Evolutionary conservation across 2,888 invertebrate genomes (phyloP).

Genomic region (Clepsis dumicolana): DNA sequence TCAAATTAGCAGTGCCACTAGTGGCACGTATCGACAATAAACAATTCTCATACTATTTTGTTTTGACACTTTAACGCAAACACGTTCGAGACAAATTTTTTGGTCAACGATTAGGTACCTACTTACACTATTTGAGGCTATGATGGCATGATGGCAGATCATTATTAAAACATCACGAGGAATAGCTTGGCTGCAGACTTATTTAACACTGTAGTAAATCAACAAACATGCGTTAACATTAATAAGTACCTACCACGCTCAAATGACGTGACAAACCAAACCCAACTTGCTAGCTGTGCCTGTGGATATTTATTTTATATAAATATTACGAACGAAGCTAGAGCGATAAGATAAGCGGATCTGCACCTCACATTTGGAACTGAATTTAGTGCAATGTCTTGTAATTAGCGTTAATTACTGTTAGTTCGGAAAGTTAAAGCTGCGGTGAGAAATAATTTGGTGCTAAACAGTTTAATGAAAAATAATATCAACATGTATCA

Average conservation of each 20-base stretch:
- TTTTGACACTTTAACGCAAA: too few relatives aligned
- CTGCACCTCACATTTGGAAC: conserved; percentile 6
- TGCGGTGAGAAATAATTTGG: background rate
- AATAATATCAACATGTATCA: conserved; percentile 64
- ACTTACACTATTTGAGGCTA: too few relatives aligned
- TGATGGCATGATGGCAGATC: background rate
- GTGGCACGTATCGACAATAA: too few relatives aligned
- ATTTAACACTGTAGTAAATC: background rate
- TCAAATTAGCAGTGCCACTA: too few relatives aligned
- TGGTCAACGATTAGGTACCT: too few relatives aligned
- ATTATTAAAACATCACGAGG: background rate
- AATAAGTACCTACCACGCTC: background rate
- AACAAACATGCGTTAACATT: conserved; percentile 4
- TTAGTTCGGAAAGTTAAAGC: background rate
- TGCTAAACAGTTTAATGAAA: conserved; percentile 14
- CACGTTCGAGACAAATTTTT: too few relatives aligned
- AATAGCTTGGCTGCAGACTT: background rate
- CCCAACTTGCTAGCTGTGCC: conserved; percentile 2
- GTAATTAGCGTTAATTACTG: too few relatives aligned
- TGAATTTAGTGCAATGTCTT: background rate
- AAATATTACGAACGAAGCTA: conserved; percentile 26
- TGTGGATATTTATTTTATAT: conserved; percentile 17
- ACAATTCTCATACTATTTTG: too few relatives aligned
- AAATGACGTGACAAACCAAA: conserved; percentile 9
- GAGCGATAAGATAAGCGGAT: conserved; percentile 36